Base-by-base conservation (phyloP, 2,113 vertebrate genomes). In the Nycticorax nycticorax region DNA sequence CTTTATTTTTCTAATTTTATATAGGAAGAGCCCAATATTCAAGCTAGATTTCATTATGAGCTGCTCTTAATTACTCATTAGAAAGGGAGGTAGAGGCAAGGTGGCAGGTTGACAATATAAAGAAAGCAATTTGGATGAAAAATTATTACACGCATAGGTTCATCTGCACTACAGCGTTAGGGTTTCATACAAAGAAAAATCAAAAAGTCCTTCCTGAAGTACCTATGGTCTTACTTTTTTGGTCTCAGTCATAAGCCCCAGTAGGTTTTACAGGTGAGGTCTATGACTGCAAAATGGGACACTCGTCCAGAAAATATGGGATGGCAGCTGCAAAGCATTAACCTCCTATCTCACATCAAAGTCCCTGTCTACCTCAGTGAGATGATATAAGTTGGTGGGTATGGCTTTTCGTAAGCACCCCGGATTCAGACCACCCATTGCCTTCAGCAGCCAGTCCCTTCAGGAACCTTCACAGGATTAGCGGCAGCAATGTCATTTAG, bases 331-430 rank as follows among this genome's bases (percentile, higher is more conserved):
- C 24, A 52, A 73, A 71, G 45, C 35, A 45, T 35, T 62, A 63
- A 68, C 9, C 22, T 13, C 18, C 24, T n/a, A 27, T 37, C n/a
- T 48, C 47, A 4, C 35, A 22, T 19, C 24, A 3, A 41, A 48
- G 56, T 26, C 30, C 35, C 20, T 22, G 14, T 23, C 24, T 41
- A 15, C 28, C 43, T 17, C 86, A 45, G 48, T 0, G 3, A 86
- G 76, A 28, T 7, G 50, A 22, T 0, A 22, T 0, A 17, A 7
- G 4, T n/a, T 83, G 0, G 1, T 52, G 14, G 20, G 7, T 17
- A 47, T 7, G 7, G 9, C 9, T 66, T 80, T 93, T 56, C 2
- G 0, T 43, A 71, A 69, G 56, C 67, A 48, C 33, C 16, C 41
- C 39, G 9, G 8, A 17, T 43, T 80, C 76, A 47, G 59, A 60